These are phyloP conservation scores for Cygnus buccinator DNA, from an alignment of 2,113 vertebrate species.

Conservation along the genomic window DNA sequence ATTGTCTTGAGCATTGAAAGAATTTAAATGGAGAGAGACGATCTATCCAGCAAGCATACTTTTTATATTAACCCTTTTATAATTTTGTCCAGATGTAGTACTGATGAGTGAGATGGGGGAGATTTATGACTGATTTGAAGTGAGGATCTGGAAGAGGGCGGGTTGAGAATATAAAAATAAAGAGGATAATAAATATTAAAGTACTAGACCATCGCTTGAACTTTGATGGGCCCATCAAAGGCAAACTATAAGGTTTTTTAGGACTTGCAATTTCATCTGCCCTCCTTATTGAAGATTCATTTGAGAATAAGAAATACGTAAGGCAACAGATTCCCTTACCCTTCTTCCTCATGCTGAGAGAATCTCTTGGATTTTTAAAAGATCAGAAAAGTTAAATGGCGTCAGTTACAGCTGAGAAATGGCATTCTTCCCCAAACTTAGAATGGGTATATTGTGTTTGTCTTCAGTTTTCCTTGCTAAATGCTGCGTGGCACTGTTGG, in stretches of 20 bases:
- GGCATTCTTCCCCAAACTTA: background rate
- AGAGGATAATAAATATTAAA: conserved; percentile 40
- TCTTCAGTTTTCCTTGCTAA: background rate
- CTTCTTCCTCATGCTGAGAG: background rate
- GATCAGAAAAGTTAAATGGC: background rate
- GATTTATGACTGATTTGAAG: conserved; percentile 52
- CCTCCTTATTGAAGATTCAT: conserved; percentile 16
- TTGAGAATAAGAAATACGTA: background rate
- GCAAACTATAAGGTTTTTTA: conserved; percentile 15
- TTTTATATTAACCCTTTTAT: conserved; percentile 55
- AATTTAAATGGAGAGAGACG: conserved; percentile 2
- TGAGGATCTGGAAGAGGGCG: conserved; percentile 24
- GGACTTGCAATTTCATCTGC: conserved; percentile 18
- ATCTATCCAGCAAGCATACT: background rate
- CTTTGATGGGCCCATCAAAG: conserved; percentile 30
- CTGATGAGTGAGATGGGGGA: conserved; percentile 18
- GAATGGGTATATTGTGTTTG: background rate
- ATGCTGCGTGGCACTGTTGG: background rate
- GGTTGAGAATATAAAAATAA: conserved; percentile 53
- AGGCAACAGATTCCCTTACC: background rate
- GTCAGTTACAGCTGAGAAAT: background rate
- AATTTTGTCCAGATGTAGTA: conserved; percentile 52
- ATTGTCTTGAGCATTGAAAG: conserved; percentile 19
- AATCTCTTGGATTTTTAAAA: conserved; percentile 13
- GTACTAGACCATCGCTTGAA: background rate